Evolutionary conservation across 2,888 invertebrate species (phyloP), one percentile per base, ranked within the genome.

Genomic region (Drosophila stalkeri): DNA sequence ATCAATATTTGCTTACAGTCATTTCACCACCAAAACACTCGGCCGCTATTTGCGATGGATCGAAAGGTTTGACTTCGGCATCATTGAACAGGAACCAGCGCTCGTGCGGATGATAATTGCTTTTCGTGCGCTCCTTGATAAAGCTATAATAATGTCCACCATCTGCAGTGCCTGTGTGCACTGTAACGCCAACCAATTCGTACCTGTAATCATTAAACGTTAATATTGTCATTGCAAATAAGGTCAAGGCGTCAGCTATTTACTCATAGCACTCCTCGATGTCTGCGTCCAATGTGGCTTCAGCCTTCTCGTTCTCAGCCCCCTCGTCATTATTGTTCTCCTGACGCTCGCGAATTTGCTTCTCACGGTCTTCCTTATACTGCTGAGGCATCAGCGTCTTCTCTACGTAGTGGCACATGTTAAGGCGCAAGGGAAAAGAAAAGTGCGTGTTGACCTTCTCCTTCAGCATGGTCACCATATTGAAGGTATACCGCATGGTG

Each of bases 21-120:
- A 98, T 98, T 94, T 99, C 99, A 7, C 99, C 99, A 4, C 99
- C 99, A 93, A 99, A 99, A 93, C 99, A 99, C 93, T 99, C 99
- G 0, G 97, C 96, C 1, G 98, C 98, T 68, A 99, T 96, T 93
- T 98, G 98, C 86, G 97, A 97, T 0, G 98, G 97, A 94, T 99
- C 99, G 92, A 99, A 99, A 0, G 97, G 97, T 93, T 98, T 98
- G 1, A 98, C 98, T 93, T 98, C 98, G 0, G 98, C 98, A 92
- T 98, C 98, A 92, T 98, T 98, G 93, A 98, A 98, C 44, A 98
- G 94, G 89, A 97, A 96, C 98, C 98, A 98, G 84, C 98, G 97
- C 93, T 98, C 98, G 88, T 96, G 96, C 39, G 94, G 94, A 57
- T 94, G 95, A 37, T 86, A 87, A 1, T 94, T 94, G 52, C 81